A percentile compares a stretch with the other conserved stretches of the same genome.
Conservation (phyloP, 2,797 vertebrate genomes). For the Euthynnus affinis region DNA sequence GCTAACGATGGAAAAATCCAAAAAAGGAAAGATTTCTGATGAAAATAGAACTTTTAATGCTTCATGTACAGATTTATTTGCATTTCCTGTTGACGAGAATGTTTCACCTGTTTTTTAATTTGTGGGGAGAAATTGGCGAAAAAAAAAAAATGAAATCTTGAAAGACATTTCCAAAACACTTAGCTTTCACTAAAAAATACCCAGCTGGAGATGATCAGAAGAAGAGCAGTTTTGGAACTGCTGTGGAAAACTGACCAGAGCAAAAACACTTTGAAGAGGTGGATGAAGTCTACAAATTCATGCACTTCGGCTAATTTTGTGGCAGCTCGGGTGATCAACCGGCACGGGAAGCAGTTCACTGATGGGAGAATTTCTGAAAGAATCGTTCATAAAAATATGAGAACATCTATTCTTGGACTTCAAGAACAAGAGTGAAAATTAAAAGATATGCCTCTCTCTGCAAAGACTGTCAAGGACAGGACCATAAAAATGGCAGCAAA, state of each 20-base stretch:
- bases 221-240: not conserved
- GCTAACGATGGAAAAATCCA: no score
- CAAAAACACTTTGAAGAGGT: constrained; percentile 12
- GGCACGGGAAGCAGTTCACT: constrained; percentile 9
- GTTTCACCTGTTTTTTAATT: not conserved
- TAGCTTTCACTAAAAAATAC: constrained; percentile 24
- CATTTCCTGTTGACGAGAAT: not conserved
- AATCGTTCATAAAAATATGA: constrained; percentile 23
- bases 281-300: constrained; percentile 17
- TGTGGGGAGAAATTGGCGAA: not conserved
- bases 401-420: constrained; percentile 18
- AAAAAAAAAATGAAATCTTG: not conserved
- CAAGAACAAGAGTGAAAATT: constrained; percentile 16
- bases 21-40: no score
- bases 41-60: not conserved
- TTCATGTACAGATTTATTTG: not conserved
- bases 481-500: constrained; percentile 33
- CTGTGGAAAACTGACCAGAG: not conserved
- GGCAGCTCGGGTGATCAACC: not conserved
- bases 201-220: constrained; percentile 3
- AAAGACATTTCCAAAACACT: constrained; percentile 4
- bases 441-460: constrained; percentile 16
- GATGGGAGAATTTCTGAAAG: constrained; percentile 21
- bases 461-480: constrained; percentile 29
- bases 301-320: constrained; percentile 19